These are phyloP conservation scores for Desmophyllum pertusum DNA, from an alignment of 92 coral and sea anemone genomes.

Conservation along the genomic window DNA sequence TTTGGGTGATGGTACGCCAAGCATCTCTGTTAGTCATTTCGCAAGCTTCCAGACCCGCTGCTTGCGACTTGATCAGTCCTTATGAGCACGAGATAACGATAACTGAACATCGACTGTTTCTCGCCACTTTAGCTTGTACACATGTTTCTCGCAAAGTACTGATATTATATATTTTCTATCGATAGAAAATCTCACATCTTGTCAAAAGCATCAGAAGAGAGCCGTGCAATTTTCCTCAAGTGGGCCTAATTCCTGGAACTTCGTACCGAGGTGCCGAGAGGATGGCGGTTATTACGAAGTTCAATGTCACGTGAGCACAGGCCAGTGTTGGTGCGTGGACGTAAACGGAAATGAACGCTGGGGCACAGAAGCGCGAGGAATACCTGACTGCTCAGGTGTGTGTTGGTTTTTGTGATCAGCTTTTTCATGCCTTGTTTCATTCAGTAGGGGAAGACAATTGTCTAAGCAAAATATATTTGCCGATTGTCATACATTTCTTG, in stretches of 20 bases:
- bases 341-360: slow-evolving; percentile 79
- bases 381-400: slow-evolving; percentile 76
- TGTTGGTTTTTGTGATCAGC: no score
- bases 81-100: neutral
- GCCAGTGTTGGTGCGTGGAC: slow-evolving; percentile 97
- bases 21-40: neutral
- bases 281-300: slow-evolving; percentile 74
- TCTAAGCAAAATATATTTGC: neutral
- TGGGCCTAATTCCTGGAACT: slow-evolving; percentile 41
- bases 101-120: neutral
- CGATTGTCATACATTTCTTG: neutral
- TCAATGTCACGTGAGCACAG: slow-evolving; percentile 82
- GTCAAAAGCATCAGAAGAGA: slow-evolving; percentile 45
- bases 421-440: neutral
- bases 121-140: neutral
- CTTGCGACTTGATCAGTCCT: no score
- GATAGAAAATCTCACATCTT: slow-evolving; percentile 54
- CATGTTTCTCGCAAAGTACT: neutral
- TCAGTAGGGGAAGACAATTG: slow-evolving; percentile 7
- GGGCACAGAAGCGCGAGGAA: slow-evolving; percentile 69
- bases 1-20: neutral
- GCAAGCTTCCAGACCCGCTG: neutral
- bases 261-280: slow-evolving; percentile 71
- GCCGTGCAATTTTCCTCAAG: slow-evolving; percentile 18
- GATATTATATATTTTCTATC: neutral